Percentiles rank a stretch among this genome's conserved stretches.
Evolutionary conservation across 1,140 invertebrate genomes (phyloP).

Genomic region (Saccostrea cuccullata): DNA sequence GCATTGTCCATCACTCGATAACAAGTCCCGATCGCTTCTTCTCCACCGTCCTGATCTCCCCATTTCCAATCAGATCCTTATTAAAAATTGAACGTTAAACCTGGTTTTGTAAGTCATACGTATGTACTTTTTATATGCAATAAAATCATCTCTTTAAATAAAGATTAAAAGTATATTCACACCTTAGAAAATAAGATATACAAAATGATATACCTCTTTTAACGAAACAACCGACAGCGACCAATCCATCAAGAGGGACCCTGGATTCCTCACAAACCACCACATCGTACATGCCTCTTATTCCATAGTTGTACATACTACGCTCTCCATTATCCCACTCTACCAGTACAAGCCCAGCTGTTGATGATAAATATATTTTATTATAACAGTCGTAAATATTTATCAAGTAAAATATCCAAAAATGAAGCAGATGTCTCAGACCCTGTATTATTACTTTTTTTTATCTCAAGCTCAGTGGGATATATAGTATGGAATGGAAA

Average conservation of each 20-base stretch:
- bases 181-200: background rate
- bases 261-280: constrained; percentile 6
- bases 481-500: no score
- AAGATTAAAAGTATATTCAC: background rate
- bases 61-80: background rate
- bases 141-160: background rate
- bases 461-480: no score
- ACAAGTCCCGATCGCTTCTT: background rate
- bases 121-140: background rate
- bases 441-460: no score
- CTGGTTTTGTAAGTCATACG: no score
- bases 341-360: background rate
- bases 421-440: no score
- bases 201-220: background rate
- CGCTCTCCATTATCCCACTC: constrained; percentile 7
- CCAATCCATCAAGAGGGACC: background rate
- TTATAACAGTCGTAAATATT: no score
- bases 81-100: background rate
- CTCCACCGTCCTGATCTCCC: background rate
- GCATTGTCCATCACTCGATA: background rate
- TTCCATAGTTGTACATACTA: background rate
- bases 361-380: background rate
- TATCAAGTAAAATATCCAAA: no score
- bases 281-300: background rate
- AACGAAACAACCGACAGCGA: constrained; percentile 1